A percentile compares a stretch with the other conserved stretches of the same genome.
Conservation (phyloP, 2,888 invertebrate genomes). For the Sinotaia quadrata region DNA sequence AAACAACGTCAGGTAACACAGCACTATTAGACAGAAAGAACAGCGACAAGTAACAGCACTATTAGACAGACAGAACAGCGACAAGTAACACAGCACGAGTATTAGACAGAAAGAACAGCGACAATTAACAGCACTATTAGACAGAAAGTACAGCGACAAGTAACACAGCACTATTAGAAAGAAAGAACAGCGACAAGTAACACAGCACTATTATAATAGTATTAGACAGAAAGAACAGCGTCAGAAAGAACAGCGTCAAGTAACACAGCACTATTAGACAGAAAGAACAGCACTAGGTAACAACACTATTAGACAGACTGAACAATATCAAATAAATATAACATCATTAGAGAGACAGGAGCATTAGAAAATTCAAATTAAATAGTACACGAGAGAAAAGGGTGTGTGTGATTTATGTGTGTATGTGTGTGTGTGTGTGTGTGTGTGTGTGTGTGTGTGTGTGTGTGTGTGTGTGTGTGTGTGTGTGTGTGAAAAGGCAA, state of each 20-base stretch:
- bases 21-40: slow-evolving; percentile 53
- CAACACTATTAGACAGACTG: too few relatives aligned
- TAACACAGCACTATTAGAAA: slow-evolving; percentile 65
- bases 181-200: not conserved
- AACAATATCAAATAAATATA: too few relatives aligned
- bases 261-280: too few relatives aligned
- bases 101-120: slow-evolving; percentile 33
- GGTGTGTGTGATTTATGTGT: not conserved
- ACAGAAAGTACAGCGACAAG: slow-evolving; percentile 66
- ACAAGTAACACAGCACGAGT: slow-evolving; percentile 68
- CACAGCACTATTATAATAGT: too few relatives aligned
- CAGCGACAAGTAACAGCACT: too few relatives aligned
- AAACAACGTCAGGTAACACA: slow-evolving; percentile 67
- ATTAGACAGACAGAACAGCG: too few relatives aligned
- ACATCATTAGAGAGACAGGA: too few relatives aligned
- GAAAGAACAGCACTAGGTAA: too few relatives aligned
- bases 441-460: not conserved
- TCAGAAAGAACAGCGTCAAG: too few relatives aligned
- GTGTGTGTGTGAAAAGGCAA: too few relatives aligned
- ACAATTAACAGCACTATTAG: too few relatives aligned
- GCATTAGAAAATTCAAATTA: not conserved
- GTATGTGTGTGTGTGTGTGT: not conserved
- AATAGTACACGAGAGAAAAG: not conserved
- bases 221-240: too few relatives aligned
- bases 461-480: not conserved